phyloP scores from a whole-genome alignment of 2,113 vertebrate species.

The Ictalurus furcatus region DNA sequence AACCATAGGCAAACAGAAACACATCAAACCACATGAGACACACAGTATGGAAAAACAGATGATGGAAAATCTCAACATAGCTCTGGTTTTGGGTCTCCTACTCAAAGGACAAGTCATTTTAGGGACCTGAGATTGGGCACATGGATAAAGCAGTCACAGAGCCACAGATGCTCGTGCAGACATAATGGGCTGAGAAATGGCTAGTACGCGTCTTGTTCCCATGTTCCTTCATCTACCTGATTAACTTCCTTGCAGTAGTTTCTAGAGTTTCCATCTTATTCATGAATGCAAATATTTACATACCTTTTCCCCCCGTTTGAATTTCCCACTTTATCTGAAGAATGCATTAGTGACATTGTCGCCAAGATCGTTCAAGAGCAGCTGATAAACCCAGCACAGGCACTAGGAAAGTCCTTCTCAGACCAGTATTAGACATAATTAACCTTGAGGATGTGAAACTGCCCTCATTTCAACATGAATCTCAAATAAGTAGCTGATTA shows the following conservation, averaged over 20 bases:
- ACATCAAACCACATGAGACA: slow-evolving; percentile 57
- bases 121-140: slow-evolving; percentile 42
- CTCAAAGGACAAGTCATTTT: slow-evolving; percentile 67
- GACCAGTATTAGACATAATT: slow-evolving; percentile 50
- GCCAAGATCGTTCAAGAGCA: slow-evolving; percentile 60
- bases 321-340: slow-evolving; percentile 62
- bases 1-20: slow-evolving; percentile 43
- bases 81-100: slow-evolving; percentile 62
- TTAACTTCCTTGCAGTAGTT: slow-evolving; percentile 33
- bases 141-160: slow-evolving; percentile 29
- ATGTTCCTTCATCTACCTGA: slow-evolving; percentile 48
- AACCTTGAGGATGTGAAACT: slow-evolving; percentile 49
- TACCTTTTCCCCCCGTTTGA: slow-evolving; percentile 44
- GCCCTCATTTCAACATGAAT: slow-evolving; percentile 34
- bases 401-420: slow-evolving; percentile 50
- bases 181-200: slow-evolving; percentile 46
- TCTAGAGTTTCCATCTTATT: slow-evolving; percentile 54
- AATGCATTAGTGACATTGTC: slow-evolving; percentile 64
- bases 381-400: slow-evolving; percentile 63
- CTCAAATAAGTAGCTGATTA: slow-evolving; percentile 35
- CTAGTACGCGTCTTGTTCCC: slow-evolving; percentile 55
- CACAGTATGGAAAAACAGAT: slow-evolving; percentile 50
- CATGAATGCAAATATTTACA: slow-evolving; percentile 64
- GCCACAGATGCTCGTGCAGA: slow-evolving; percentile 32
- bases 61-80: slow-evolving; percentile 64